Base-by-base conservation (phyloP, 23 tunicate genomes). In the Corella eumyota region DNA sequence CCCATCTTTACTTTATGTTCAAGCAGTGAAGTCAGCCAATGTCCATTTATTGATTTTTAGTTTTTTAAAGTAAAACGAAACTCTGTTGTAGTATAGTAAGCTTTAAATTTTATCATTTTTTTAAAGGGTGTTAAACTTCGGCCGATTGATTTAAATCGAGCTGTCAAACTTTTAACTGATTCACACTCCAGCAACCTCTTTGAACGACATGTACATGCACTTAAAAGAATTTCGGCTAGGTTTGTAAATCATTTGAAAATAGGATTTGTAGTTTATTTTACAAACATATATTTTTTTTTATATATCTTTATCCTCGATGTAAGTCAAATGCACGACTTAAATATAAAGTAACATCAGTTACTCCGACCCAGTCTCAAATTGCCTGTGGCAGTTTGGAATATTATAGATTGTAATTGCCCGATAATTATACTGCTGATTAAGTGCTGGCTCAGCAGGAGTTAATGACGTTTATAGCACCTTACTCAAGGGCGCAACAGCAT, bases 181-280 rank as follows among this genome's bases (percentile, higher is more conserved):
- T 85, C 85, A 3, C 95, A 86, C 71, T 77, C 79, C 2, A 56
- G 36, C 24, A 80, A 77, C 31, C 61, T 86, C 56, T 73, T 70
- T 60, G 95, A 86, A 66, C 67, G 95, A 51, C 95, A 86, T 66
- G 79, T 86, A 20, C 69, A 71, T 60, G 95, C 85, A 45, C 64
- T 86, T 33, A 50, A 66, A 25, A 58, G 95, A 35, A 73, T 86
- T 21, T 63, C 95, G 0, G 76, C 61, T 30, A 86, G 63, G 95
- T 86, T 30, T 17, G 56, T 36, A 0, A 36, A 17, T 36, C 19
- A 34, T 51, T 9, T 2, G 28, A 15, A 0, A 25, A 49, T 49
- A 0, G 19, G 27, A 26, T 24, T n/a, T 32, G 21, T 15, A 19
- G 17, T 20, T 15, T 29, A 32, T 17, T 13, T 0, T 32, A 31